phyloP scores from a whole-genome alignment of 2,888 invertebrate species.

The Cephus runcator region DNA sequence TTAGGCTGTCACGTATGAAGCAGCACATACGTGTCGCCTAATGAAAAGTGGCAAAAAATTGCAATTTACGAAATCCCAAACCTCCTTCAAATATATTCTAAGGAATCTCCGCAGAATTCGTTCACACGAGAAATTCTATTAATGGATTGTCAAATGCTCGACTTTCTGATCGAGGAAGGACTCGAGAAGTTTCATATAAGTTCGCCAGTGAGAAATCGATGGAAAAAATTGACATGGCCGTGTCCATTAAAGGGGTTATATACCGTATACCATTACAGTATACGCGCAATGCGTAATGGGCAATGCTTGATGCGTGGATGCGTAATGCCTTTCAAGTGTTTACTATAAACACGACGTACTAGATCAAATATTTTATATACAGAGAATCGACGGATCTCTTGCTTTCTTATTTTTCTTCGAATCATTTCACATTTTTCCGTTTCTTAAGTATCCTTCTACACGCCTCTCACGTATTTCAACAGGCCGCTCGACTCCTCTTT shows the following conservation, averaged over 20 bases:
- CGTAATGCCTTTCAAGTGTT: neutral
- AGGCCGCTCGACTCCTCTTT: neutral
- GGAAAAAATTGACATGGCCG: neutral
- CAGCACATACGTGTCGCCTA: neutral
- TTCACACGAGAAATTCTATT: conserved; percentile 39
- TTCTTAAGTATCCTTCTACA: too few relatives aligned
- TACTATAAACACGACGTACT: neutral
- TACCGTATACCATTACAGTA: neutral
- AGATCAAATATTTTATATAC: neutral
- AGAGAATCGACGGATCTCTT: neutral
- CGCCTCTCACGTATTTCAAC: too few relatives aligned
- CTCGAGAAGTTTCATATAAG: neutral
- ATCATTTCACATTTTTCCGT: neutral
- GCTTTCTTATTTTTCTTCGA: neutral
- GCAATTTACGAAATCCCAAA: neutral
- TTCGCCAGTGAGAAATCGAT: neutral
- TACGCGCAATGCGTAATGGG: neutral
- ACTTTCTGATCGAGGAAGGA: conserved; percentile 52
- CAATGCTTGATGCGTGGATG: neutral
- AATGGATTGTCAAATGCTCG: conserved; percentile 64
- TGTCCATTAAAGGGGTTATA: neutral
- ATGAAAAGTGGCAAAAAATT: neutral
- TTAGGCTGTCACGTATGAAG: neutral
- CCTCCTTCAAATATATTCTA: neutral
- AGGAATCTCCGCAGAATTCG: neutral